phyloP scores from a whole-genome alignment of 2,113 vertebrate genomes.

The Tricholaema leucomelas region DNA sequence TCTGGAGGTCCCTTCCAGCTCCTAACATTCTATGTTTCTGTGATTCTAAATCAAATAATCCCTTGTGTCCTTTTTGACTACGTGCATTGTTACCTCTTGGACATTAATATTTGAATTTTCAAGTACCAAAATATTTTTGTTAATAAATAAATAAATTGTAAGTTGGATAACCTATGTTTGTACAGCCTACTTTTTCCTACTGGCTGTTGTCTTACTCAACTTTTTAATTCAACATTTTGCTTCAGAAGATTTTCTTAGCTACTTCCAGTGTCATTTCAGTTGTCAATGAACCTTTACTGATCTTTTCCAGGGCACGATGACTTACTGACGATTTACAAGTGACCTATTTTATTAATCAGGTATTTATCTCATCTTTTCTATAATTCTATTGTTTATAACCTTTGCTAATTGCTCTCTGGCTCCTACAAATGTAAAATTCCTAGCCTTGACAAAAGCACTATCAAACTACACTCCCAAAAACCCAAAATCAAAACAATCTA shows the following conservation, averaged over 20 bases:
- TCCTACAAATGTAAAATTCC: neutral
- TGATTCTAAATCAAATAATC: neutral
- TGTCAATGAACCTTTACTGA: slow-evolving; percentile 77
- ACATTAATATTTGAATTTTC: slow-evolving; percentile 25
- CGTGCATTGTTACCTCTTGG: slow-evolving; percentile 11
- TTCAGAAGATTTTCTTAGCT: slow-evolving; percentile 80
- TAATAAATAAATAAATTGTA: neutral
- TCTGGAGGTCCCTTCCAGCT: too few species aligned
- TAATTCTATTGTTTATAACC: neutral
- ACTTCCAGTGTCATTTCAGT: slow-evolving; percentile 73
- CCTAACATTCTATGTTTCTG: too few species aligned
- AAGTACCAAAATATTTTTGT: neutral
- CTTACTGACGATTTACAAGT: slow-evolving; percentile 75
- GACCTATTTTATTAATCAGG: slow-evolving; percentile 75
- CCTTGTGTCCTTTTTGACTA: neutral
- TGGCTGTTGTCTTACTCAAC: slow-evolving; percentile 28
- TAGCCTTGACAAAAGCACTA: neutral
- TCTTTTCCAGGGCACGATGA: slow-evolving; percentile 70
- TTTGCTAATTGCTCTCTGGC: neutral
- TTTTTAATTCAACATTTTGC: slow-evolving; percentile 67
- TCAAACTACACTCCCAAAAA: neutral
- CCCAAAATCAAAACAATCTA: neutral
- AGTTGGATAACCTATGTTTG: neutral
- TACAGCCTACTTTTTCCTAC: neutral
- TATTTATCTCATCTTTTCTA: slow-evolving; percentile 29